phyloP scores from a whole-genome alignment of 2,797 vertebrate genomes.

The Oophaga sylvatica region DNA sequence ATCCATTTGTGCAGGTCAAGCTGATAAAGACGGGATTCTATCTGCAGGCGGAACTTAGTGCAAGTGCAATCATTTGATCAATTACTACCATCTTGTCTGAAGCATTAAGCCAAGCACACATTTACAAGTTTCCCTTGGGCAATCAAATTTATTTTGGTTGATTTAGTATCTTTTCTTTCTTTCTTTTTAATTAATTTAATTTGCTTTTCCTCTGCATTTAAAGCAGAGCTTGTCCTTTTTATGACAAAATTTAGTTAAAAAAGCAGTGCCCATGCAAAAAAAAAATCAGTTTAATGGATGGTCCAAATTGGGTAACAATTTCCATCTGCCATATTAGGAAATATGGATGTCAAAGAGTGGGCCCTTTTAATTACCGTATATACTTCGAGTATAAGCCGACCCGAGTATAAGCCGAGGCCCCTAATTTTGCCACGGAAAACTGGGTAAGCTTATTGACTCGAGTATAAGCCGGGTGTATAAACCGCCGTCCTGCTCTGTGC shows the following conservation, averaged over 20 bases:
- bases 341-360: neutral
- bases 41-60: conserved; percentile 55
- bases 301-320: neutral
- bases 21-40: conserved; percentile 55
- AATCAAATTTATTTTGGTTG: conserved; percentile 57
- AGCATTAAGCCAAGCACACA: conserved; percentile 58
- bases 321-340: neutral
- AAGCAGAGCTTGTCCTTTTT: conserved; percentile 41
- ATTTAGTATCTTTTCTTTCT: conserved; percentile 56
- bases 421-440: too few species aligned
- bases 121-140: conserved; percentile 57
- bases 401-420: too few species aligned
- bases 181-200: conserved; percentile 48
- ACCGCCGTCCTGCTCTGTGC: too few species aligned
- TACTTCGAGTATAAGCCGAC: too few species aligned
- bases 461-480: too few species aligned
- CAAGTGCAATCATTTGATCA: conserved; percentile 60
- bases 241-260: neutral
- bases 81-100: conserved; percentile 57
- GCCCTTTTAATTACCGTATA: too few species aligned
- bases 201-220: conserved; percentile 25
- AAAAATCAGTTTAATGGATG: neutral
- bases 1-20: conserved; percentile 59
- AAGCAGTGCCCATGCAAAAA: neutral
- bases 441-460: too few species aligned